Evolutionary conservation across 2,113 vertebrate genomes (phyloP).

Genomic region (Accipiter cooperii): DNA sequence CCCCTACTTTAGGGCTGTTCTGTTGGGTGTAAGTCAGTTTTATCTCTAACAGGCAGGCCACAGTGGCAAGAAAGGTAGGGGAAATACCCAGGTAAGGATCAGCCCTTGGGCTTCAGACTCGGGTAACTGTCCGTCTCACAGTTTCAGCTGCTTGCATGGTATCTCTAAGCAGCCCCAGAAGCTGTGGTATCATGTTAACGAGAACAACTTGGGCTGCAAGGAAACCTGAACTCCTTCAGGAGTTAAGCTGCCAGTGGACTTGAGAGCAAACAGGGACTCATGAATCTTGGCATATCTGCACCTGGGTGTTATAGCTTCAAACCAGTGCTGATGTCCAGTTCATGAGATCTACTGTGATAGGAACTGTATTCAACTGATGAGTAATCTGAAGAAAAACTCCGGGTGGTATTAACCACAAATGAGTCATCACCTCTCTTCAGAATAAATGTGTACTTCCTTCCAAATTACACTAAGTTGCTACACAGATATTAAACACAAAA

Average conservation of each 20-base stretch:
- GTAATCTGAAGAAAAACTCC: background rate
- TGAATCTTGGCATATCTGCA: background rate
- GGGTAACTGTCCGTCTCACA: background rate
- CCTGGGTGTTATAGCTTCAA: background rate
- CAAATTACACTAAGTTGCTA: background rate
- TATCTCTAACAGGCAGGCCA: background rate
- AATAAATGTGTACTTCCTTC: background rate
- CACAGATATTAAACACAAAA: background rate
- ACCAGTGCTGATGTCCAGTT: background rate
- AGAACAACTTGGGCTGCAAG: background rate
- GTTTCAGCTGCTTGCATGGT: background rate
- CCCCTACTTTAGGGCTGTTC: background rate
- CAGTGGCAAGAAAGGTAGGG: background rate
- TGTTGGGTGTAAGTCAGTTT: background rate
- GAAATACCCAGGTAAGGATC: background rate
- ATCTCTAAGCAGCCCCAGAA: background rate
- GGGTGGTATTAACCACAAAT: background rate
- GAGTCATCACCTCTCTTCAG: background rate
- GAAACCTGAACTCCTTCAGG: background rate
- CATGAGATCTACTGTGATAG: background rate
- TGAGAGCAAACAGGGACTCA: background rate
- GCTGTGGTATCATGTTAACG: background rate
- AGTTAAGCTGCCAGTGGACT: background rate
- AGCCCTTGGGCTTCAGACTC: background rate
- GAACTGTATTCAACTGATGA: background rate